These are phyloP conservation scores for Mechanitis mazaeus DNA, from an alignment of 2,888 invertebrate genomes.

Conservation along the genomic window DNA sequence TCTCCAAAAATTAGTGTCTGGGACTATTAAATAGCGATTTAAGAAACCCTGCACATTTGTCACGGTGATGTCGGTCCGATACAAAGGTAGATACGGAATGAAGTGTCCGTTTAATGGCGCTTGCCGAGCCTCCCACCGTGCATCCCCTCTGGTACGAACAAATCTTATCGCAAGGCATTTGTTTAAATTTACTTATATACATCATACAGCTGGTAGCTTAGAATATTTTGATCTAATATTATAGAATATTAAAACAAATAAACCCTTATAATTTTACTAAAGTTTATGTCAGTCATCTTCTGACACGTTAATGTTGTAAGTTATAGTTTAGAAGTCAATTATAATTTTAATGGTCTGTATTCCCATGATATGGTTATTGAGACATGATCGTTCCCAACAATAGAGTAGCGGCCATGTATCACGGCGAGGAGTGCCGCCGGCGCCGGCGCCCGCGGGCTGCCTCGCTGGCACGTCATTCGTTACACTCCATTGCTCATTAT, in stretches of 20 bases:
- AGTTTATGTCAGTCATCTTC: too few relatives aligned
- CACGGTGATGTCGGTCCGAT: conserved; percentile 38
- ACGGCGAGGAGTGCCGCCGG: conserved; percentile 32
- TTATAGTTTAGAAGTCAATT: neutral
- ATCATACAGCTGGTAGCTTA: too few relatives aligned
- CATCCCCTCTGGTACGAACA: conserved; percentile 30
- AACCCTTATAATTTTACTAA: too few relatives aligned
- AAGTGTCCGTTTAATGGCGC: conserved; percentile 45
- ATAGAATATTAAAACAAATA: too few relatives aligned
- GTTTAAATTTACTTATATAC: too few relatives aligned
- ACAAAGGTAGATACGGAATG: conserved; percentile 47
- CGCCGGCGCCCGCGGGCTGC: conserved; percentile 53
- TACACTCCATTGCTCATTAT: conserved; percentile 25
- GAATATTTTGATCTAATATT: too few relatives aligned
- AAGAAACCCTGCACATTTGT: conserved; percentile 42
- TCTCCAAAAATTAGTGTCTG: conserved; percentile 8
- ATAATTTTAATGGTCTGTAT: neutral
- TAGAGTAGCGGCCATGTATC: conserved; percentile 21
- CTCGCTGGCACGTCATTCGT: conserved; percentile 26
- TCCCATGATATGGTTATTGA: neutral
- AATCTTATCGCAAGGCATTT: neutral
- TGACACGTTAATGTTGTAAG: neutral
- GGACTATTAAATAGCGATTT: conserved; percentile 38
- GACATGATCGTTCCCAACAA: conserved; percentile 17
- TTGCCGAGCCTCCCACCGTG: conserved; percentile 39